Evolutionary conservation across 2,888 invertebrate genomes (phyloP).

Genomic region (Neocrepidodera transversa): DNA sequence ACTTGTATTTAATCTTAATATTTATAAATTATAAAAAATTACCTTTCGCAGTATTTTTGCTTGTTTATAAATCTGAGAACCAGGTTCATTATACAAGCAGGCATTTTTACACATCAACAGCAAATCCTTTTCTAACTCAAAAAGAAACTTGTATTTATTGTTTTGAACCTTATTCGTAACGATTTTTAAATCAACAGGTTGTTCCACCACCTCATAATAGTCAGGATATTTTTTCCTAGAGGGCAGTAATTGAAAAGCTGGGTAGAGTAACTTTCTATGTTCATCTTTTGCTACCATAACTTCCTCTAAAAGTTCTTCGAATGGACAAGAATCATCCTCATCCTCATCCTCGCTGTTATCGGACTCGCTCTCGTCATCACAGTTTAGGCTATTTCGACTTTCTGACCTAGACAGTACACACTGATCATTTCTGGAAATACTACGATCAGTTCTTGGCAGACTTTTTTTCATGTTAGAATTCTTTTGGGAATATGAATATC

Average conservation of each 20-base stretch:
- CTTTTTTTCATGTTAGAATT: neutral
- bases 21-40: slow-evolving; percentile 38
- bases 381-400: slow-evolving; percentile 25
- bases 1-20: no score
- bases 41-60: slow-evolving; percentile 88
- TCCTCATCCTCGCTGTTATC: slow-evolving; percentile 50
- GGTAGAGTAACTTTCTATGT: slow-evolving; percentile 83
- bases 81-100: slow-evolving; percentile 94
- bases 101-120: slow-evolving; percentile 93
- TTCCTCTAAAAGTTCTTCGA: slow-evolving; percentile 88
- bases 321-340: slow-evolving; percentile 61
- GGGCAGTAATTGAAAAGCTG: slow-evolving; percentile 90
- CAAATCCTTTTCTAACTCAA: slow-evolving; percentile 90
- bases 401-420: neutral
- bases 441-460: neutral
- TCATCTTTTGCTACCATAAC: slow-evolving; percentile 87
- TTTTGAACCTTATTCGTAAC: slow-evolving; percentile 92
- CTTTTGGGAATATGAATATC: neutral
- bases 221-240: slow-evolving; percentile 93
- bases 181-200: slow-evolving; percentile 92
- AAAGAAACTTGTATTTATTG: slow-evolving; percentile 77
- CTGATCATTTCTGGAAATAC: neutral
- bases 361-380: slow-evolving; percentile 21
- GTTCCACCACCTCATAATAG: slow-evolving; percentile 92
- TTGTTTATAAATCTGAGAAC: slow-evolving; percentile 95